A percentile compares a stretch with the other conserved stretches of the same genome.
phyloP scores from a whole-genome alignment of 2,797 vertebrate genomes.

The Hemibagrus guttatus region DNA sequence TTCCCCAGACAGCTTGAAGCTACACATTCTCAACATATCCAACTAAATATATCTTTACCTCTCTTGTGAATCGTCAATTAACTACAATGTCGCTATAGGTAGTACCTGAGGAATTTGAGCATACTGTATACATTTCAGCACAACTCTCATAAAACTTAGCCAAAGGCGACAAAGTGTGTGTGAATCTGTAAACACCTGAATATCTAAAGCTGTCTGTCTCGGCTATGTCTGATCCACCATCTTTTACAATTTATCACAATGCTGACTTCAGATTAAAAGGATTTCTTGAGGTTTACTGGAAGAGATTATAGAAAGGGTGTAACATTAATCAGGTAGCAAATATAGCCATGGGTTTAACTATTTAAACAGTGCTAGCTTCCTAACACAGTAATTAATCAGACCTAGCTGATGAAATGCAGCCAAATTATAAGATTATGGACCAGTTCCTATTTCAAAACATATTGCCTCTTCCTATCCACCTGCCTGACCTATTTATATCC shows the following conservation, averaged over 20 bases:
- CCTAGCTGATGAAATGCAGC: background rate
- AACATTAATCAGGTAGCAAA: constrained; percentile 1
- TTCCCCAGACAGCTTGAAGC: constrained; percentile 8
- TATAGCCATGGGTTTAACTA: background rate
- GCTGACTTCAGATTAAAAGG: background rate
- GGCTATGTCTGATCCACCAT: background rate
- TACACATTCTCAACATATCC: constrained; percentile 1
- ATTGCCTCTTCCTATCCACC: background rate
- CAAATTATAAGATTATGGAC: background rate
- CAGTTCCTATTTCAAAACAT: background rate
- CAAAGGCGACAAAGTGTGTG: constrained; percentile 24
- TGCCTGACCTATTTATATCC: no score
- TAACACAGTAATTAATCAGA: background rate
- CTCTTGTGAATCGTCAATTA: background rate
- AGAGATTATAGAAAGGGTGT: background rate
- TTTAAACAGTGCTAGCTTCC: background rate
- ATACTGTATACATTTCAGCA: constrained; percentile 26
- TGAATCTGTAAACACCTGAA: background rate
- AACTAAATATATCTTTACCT: constrained; percentile 13
- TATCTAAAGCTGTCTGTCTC: constrained; percentile 26
- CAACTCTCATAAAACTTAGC: constrained; percentile 33
- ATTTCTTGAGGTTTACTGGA: background rate
- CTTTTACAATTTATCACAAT: background rate
- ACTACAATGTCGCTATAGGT: background rate
- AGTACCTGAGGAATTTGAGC: constrained; percentile 10